Base-by-base conservation (phyloP, 2,797 vertebrate genomes). In the Corythornis leucogaster region DNA sequence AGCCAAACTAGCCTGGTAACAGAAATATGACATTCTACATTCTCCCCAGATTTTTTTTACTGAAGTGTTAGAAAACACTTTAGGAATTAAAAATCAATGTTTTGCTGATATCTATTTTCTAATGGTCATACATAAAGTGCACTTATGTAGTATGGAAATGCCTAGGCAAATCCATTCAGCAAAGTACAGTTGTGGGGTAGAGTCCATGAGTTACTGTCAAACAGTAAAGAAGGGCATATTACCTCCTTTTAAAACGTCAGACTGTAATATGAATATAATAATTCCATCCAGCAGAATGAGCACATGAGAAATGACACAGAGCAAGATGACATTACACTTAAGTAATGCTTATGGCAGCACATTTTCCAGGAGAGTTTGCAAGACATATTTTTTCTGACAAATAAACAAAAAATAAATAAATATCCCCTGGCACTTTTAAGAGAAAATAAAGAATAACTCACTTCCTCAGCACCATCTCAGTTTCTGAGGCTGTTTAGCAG, bases 381-480 rank as follows among this genome's bases (percentile, higher is more conserved):
- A 77, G 42, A 63, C 8, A 1, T 9, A 8, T 58, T 86, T 81
- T 69, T 82, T 59, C 38, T 77, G 33, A 69, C 15, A 31, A 63
- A 90, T 54, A 82, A 91, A 70, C 15, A 70, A 74, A 74, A 89
- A 80, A 6, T 43, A 90, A 85, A 54, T 57, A 86, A 85, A 54
- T 57, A 86, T n/a, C 45, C 10, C 54, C 21, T 58, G 71, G 42
- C 53, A 71, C 21, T 94, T 89, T 50, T 25, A 84, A 42, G 55
- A 78, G 67, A 74, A 89, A 90, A 77, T 53, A 86, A 50, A 84
- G 15, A 55, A 31, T 48, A 84, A 82, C 11, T 66, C 35, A 50
- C 8, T 92, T 76, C 57, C 54, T 88, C 58, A 51, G 57, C 19
- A 62, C 54, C 64, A 62, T 30, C 64, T 31, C 80, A 19, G 61